Conservation (phyloP, 2,113 vertebrate genomes). For the Zeus faber region DNA sequence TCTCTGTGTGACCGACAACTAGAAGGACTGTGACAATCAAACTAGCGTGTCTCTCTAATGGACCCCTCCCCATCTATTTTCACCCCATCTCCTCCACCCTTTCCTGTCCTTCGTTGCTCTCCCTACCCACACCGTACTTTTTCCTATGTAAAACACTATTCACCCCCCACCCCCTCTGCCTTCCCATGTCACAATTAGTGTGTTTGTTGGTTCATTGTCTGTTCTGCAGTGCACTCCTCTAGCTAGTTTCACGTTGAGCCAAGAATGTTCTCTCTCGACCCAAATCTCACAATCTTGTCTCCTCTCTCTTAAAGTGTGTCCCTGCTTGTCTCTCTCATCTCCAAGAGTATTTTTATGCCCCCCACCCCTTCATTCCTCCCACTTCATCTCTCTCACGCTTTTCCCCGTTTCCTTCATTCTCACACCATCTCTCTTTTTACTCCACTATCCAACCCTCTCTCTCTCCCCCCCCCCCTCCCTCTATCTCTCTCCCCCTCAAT, state of each 20-base stretch:
- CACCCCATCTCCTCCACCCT: constrained; percentile 19
- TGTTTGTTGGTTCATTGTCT: no score
- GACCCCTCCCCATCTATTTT: no score
- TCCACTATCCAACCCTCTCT: constrained; percentile 20
- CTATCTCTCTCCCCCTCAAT: constrained; percentile 8
- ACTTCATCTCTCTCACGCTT: neutral
- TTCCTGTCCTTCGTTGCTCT: constrained; percentile 16
- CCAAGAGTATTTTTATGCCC: constrained; percentile 1
- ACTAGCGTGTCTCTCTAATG: constrained; percentile 6
- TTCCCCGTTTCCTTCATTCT: no score
- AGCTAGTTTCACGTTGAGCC: constrained; percentile 6
- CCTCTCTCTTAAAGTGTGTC: constrained; percentile 12
- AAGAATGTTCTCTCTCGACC: neutral
- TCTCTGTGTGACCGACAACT: constrained; percentile 3
- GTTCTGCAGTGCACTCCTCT: no score
- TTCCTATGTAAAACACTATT: constrained; percentile 25
- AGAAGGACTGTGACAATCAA: no score
- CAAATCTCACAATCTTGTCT: constrained; percentile 12
- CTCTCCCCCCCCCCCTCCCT: neutral
- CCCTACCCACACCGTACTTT: neutral
- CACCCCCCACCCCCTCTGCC: constrained; percentile 15
- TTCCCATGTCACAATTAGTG: no score
- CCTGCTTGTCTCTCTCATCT: constrained; percentile 25
- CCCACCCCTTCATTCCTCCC: neutral
- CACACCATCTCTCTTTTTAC: neutral